Evolutionary conservation across 2,113 vertebrate genomes (phyloP).

Genomic region (Lontra canadensis): DNA sequence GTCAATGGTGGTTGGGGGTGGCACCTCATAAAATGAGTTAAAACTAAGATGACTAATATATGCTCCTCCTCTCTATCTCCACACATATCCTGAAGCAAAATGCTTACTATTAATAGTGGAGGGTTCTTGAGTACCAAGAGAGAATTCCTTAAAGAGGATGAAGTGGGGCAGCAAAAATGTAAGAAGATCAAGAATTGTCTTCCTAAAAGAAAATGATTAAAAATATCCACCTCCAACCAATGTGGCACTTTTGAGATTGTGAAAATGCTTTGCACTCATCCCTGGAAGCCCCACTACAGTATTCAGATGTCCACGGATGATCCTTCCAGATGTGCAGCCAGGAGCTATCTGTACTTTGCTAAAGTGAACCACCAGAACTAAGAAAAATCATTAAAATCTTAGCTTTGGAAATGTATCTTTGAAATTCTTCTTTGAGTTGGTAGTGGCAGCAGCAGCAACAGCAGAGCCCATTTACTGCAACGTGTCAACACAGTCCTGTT

Average conservation of each 20-base stretch:
- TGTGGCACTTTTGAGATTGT: background rate
- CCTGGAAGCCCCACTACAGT: background rate
- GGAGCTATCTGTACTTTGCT: conserved; percentile 4
- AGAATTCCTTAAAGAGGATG: background rate
- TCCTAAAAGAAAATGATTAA: background rate
- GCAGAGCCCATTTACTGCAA: conserved; percentile 38
- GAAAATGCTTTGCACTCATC: background rate
- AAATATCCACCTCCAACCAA: background rate
- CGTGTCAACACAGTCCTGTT: conserved; percentile 28
- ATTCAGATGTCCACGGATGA: background rate
- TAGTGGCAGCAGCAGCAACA: background rate
- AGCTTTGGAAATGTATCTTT: conserved; percentile 40
- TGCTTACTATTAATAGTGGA: background rate
- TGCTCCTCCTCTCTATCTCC: background rate
- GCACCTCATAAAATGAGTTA: background rate
- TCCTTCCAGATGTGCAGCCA: conserved; percentile 2
- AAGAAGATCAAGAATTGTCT: background rate
- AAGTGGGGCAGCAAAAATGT: background rate
- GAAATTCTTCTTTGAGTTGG: conserved; percentile 50
- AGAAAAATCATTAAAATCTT: conserved; percentile 43
- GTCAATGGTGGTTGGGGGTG: background rate
- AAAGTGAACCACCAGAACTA: background rate
- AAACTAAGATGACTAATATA: background rate
- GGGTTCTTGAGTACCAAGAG: background rate
- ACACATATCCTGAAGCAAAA: background rate